These are phyloP conservation scores for Aythya baeri DNA, from an alignment of 2,113 vertebrate genomes.

Conservation along the genomic window DNA sequence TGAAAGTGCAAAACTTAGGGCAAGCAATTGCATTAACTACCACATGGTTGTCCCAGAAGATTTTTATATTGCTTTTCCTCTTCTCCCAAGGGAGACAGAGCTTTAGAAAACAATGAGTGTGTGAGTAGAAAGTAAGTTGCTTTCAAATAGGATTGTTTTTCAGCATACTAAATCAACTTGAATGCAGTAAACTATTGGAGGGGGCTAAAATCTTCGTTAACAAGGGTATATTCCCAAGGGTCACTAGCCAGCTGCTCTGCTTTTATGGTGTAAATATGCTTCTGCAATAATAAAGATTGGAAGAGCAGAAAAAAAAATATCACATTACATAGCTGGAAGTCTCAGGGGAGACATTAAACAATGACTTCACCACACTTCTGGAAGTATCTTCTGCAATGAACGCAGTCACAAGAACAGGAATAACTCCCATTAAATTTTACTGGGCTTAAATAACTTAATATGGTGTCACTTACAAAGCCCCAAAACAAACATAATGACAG, in stretches of 20 bases:
- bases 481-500: slow-evolving; percentile 41
- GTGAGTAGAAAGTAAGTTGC: slow-evolving; percentile 19
- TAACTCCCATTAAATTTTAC: slow-evolving; percentile 6
- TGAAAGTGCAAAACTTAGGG: not conserved
- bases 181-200: slow-evolving; percentile 53
- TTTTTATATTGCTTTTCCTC: slow-evolving; percentile 24
- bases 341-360: slow-evolving; percentile 25
- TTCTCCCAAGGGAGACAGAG: slow-evolving; percentile 40
- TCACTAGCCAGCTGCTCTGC: slow-evolving; percentile 64
- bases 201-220: slow-evolving; percentile 27
- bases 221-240: slow-evolving; percentile 53
- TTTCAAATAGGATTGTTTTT: slow-evolving; percentile 51
- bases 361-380: slow-evolving; percentile 54
- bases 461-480: slow-evolving; percentile 30
- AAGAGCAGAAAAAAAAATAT: slow-evolving; percentile 20
- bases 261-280: slow-evolving; percentile 41
- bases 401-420: not conserved
- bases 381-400: slow-evolving; percentile 35
- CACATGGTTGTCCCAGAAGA: slow-evolving; percentile 39
- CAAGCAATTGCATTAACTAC: not conserved
- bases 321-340: slow-evolving; percentile 47
- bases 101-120: slow-evolving; percentile 45
- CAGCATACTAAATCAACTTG: slow-evolving; percentile 61
- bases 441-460: not conserved
- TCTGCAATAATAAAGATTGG: slow-evolving; percentile 15